These are phyloP conservation scores for Littorina saxatilis DNA, from an alignment of 1,140 invertebrate genomes.

Conservation along the genomic window DNA sequence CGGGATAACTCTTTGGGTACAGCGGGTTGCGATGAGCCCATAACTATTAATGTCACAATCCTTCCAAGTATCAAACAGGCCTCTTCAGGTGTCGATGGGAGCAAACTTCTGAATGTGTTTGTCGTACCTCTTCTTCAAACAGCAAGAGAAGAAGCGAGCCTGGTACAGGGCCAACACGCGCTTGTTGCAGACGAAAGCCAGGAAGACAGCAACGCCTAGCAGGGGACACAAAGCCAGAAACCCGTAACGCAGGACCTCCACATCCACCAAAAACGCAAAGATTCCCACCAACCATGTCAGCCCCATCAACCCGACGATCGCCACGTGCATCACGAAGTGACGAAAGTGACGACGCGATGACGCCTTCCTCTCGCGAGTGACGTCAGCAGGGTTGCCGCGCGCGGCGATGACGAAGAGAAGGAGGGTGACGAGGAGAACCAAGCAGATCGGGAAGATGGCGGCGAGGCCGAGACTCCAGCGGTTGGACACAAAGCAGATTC, in stretches of 20 bases:
- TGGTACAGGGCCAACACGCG: constrained; percentile 5
- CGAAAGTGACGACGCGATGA: not conserved
- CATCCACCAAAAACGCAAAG: constrained; percentile 66
- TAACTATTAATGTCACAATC: too few relatives aligned
- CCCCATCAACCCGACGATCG: constrained; percentile 77
- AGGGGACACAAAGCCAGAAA: constrained; percentile 75
- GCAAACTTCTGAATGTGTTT: not conserved
- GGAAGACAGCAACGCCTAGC: constrained; percentile 68
- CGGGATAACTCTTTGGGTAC: too few relatives aligned
- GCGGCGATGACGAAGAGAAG: constrained; percentile 8
- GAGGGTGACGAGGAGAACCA: not conserved
- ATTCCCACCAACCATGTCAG: constrained; percentile 78
- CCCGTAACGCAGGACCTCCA: constrained; percentile 65
- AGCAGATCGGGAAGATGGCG: constrained; percentile 9
- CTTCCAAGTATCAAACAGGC: too few relatives aligned
- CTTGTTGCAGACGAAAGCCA: constrained; percentile 48
- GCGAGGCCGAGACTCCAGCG: constrained; percentile 1
- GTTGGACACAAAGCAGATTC: constrained; percentile 32
- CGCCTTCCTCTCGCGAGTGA: not conserved
- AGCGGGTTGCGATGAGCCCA: too few relatives aligned
- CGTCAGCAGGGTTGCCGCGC: not conserved
- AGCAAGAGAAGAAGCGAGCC: not conserved
- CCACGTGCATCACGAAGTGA: constrained; percentile 73
- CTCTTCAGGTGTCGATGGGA: not conserved
- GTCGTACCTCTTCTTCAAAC: not conserved